Evolutionary conservation across 2,113 vertebrate genomes (phyloP).

Genomic region (Pao palembangensis): DNA sequence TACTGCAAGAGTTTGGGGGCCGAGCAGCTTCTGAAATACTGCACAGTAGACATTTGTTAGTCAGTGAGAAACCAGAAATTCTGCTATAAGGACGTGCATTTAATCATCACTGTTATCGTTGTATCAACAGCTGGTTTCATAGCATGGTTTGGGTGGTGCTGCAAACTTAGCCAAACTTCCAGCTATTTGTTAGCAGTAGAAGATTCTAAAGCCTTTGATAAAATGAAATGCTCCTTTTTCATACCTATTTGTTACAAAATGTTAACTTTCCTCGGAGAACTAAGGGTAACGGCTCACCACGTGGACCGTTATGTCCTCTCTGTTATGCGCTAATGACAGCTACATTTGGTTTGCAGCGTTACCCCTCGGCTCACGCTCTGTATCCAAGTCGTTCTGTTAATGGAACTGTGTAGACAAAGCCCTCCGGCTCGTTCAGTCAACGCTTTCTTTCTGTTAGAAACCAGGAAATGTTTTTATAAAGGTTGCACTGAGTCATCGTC

Average conservation of each 20-base stretch:
- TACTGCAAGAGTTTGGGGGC: neutral
- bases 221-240: neutral
- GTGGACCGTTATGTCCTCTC: slow-evolving; percentile 5
- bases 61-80: neutral
- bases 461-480: slow-evolving; percentile 29
- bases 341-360: slow-evolving; percentile 9
- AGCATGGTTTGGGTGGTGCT: no score
- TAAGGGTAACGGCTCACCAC: neutral
- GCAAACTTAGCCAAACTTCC: no score
- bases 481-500: slow-evolving; percentile 25
- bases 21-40: neutral
- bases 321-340: neutral
- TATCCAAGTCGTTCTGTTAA: slow-evolving; percentile 36
- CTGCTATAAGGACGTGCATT: neutral
- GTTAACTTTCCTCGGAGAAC: neutral
- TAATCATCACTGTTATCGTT: neutral
- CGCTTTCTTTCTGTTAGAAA: slow-evolving; percentile 31
- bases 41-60: neutral
- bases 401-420: slow-evolving; percentile 31
- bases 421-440: slow-evolving; percentile 39
- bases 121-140: neutral
- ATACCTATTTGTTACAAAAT: neutral
- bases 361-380: slow-evolving; percentile 9
- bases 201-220: neutral
- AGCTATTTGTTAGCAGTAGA: neutral